A percentile compares a stretch with the other conserved stretches of the same genome.
Evolutionary conservation across 2,888 invertebrate genomes (phyloP).

Genomic region (Melinaea menophilus): DNA sequence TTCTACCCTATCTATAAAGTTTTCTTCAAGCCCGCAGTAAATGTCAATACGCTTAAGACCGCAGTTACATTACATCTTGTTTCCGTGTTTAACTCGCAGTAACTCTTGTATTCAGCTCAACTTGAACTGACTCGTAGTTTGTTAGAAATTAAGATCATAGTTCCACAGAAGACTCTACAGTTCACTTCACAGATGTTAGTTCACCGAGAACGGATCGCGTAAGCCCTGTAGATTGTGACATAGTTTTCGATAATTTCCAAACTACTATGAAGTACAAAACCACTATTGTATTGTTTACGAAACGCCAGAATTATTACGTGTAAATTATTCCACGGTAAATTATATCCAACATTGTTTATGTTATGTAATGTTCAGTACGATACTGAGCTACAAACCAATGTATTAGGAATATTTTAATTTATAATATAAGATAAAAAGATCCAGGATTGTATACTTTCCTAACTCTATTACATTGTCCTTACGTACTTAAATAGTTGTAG

Average conservation of each 20-base stretch:
- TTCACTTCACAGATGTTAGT: too few relatives aligned
- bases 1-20: constrained; percentile 23
- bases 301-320: constrained; percentile 17
- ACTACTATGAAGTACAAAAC: constrained; percentile 22
- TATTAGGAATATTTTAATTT: too few relatives aligned
- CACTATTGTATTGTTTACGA: constrained; percentile 13
- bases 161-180: too few relatives aligned
- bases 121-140: constrained; percentile 3
- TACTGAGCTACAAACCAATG: too few relatives aligned
- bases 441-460: too few relatives aligned
- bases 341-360: background rate
- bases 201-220: too few relatives aligned
- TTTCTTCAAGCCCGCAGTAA: constrained; percentile 13
- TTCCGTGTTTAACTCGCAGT: constrained; percentile 22
- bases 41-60: constrained; percentile 24
- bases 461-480: too few relatives aligned
- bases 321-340: constrained; percentile 10
- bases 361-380: too few relatives aligned
- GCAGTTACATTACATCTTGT: constrained; percentile 37
- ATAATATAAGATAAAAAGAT: too few relatives aligned
- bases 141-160: background rate
- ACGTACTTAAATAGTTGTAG: too few relatives aligned
- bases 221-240: too few relatives aligned
- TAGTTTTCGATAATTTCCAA: constrained; percentile 7
- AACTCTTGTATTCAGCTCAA: constrained; percentile 20